phyloP scores from a whole-genome alignment of 2,797 vertebrate species.

The Streptopelia turtur region DNA sequence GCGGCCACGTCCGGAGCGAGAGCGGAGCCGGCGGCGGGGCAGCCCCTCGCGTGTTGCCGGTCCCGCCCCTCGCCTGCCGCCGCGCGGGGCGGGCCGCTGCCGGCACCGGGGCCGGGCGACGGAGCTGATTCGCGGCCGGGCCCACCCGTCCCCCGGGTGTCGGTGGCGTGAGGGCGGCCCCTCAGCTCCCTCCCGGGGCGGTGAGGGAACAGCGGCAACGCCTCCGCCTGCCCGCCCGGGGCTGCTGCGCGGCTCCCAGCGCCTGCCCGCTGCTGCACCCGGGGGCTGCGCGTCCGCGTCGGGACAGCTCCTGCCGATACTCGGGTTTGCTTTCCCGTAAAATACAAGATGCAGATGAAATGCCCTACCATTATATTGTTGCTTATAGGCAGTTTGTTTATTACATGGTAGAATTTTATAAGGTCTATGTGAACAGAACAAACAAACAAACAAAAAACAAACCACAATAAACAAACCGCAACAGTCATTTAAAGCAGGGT shows the following conservation, averaged over 20 bases:
- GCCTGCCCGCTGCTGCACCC: too few species aligned
- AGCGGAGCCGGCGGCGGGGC: neutral
- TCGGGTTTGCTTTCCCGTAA: neutral
- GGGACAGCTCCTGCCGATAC: rapidly evolving
- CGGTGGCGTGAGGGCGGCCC: neutral
- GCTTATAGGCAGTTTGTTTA: neutral
- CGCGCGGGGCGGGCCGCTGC: neutral
- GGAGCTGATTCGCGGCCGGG: neutral
- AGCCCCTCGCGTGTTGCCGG: neutral
- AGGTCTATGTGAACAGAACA: neutral
- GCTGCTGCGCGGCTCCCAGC: too few species aligned
- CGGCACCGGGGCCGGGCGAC: too few species aligned
- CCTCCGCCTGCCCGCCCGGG: too few species aligned
- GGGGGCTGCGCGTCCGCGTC: too few species aligned
- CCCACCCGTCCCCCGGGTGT: neutral
- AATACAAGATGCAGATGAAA: neutral
- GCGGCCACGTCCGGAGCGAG: rapidly evolving
- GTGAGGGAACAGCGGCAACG: rapidly evolving
- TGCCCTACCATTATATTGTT: neutral
- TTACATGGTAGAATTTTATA: neutral
- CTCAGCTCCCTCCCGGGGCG: neutral
- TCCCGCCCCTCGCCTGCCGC: neutral
- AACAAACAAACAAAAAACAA: neutral
- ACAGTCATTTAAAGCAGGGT: neutral
- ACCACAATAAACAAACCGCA: too few species aligned